Base-by-base conservation (phyloP, 2,888 invertebrate species). In the Hirtodrosophila cameraria region DNA sequence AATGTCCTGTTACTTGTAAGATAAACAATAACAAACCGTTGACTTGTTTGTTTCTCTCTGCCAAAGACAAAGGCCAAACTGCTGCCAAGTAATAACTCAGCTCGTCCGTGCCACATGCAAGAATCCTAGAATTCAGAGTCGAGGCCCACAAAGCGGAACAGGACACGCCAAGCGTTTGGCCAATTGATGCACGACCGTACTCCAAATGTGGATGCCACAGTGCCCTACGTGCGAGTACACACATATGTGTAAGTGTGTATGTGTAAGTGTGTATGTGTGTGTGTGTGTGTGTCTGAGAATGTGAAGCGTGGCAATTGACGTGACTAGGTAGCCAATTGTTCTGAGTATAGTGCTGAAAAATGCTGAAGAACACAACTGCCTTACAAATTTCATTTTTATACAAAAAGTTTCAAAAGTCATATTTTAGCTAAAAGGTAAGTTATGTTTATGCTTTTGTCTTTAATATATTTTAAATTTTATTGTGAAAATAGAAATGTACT, bases 1-100 rank as follows among this genome's bases (percentile, higher is more conserved):
- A 81, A 82, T 86, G 84, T 75, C 45, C 61, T 63, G 67, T 60
- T 72, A 66, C 84, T 66, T 77, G 62, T 66, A 54, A 67, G 82
- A 82, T 81, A 84, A 86, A 84, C 86, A 82, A 84, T 77, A 80
- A 77, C 75, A 86, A 71, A 57, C 48, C 55, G 71, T 67, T 52
- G 57, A 48, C 57, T 66, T 63, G 59, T 75, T 72, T 63, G 55
- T 73, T 80, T 39, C 27, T 35, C 35, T 43, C 63, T 64, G 62
- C 38, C 43, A 61, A 58, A 70, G 63, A 77, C 81, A 66, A 77
- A 45, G 55, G 46, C 52, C 58, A 33, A 45, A 41, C 38, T 25
- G 63, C 61, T 45, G 65, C 65, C 65, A 63, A 59, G 68, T 63
- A 61, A 79, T 74, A 84, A 71, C 54, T 81, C 55, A 57, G 64